phyloP scores from a whole-genome alignment of 2,797 vertebrate genomes.

The Labroides dimidiatus region DNA sequence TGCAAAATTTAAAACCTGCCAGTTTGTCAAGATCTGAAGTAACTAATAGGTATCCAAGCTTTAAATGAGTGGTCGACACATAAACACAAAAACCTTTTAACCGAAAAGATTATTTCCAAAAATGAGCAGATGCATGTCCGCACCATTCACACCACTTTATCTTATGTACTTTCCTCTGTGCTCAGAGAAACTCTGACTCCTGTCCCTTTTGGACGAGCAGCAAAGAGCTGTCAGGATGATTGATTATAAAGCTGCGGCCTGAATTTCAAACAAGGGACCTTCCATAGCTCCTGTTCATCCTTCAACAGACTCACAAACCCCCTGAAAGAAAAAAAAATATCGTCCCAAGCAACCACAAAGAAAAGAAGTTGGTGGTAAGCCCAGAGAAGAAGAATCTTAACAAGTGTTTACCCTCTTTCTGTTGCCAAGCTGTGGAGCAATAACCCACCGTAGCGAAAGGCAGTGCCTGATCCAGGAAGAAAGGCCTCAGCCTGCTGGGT shows the following conservation, averaged over 20 bases:
- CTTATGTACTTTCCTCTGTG: slow-evolving; percentile 48
- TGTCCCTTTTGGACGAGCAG: slow-evolving; percentile 60
- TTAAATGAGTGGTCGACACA: background rate
- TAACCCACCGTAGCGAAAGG: slow-evolving; percentile 85
- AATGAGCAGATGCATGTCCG: slow-evolving; percentile 56
- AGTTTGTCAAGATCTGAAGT: too few relatives aligned
- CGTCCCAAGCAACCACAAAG: slow-evolving; percentile 48
- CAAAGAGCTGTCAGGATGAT: slow-evolving; percentile 79
- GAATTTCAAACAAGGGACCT: slow-evolving; percentile 68
- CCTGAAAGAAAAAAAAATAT: slow-evolving; percentile 51
- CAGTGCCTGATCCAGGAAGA: slow-evolving; percentile 83
- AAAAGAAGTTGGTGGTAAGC: slow-evolving; percentile 68
- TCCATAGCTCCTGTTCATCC: slow-evolving; percentile 70
- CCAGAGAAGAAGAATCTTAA: slow-evolving; percentile 80
- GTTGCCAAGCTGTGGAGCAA: slow-evolving; percentile 80
- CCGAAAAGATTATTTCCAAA: slow-evolving; percentile 30
- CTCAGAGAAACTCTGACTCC: slow-evolving; percentile 51
- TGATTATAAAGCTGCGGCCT: slow-evolving; percentile 75
- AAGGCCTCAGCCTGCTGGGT: slow-evolving; percentile 81
- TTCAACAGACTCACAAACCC: slow-evolving; percentile 66
- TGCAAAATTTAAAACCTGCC: too few relatives aligned
- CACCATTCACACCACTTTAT: slow-evolving; percentile 60
- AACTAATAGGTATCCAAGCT: slow-evolving; percentile 2
- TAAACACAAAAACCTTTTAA: slow-evolving; percentile 15
- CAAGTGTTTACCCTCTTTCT: slow-evolving; percentile 84